Percentiles rank a stretch among this genome's conserved stretches.
These are phyloP conservation scores for Harpalus rufipes DNA, from an alignment of 2,888 invertebrate genomes.

Conservation along the genomic window DNA sequence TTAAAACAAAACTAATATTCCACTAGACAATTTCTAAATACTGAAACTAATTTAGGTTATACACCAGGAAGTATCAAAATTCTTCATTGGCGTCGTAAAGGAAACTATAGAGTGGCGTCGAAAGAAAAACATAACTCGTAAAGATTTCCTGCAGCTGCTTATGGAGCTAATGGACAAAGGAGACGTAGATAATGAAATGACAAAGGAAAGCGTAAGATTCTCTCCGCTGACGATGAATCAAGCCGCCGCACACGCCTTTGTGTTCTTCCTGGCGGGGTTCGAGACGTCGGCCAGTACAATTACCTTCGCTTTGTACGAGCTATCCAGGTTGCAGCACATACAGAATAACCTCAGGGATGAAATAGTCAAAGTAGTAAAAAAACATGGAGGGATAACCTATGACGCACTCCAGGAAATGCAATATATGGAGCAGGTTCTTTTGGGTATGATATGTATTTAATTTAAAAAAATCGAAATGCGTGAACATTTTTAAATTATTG, in stretches of 20 bases:
- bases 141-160: constrained; percentile 70
- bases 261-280: constrained; percentile 80
- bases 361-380: constrained; percentile 71
- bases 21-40: too few species aligned
- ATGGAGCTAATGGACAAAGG: constrained; percentile 59
- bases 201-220: constrained; percentile 38
- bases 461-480: not conserved
- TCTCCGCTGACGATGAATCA: constrained; percentile 38
- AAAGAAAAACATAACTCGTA: constrained; percentile 69
- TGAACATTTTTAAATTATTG: too few species aligned
- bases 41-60: constrained; percentile 46
- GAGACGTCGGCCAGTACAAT: constrained; percentile 80
- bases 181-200: constrained; percentile 46
- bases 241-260: constrained; percentile 77
- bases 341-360: constrained; percentile 75
- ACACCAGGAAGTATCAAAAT: constrained; percentile 70
- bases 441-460: constrained; percentile 52
- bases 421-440: constrained; percentile 74
- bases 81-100: constrained; percentile 72
- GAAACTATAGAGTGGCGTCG: constrained; percentile 72
- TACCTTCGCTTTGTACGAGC: constrained; percentile 78
- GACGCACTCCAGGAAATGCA: constrained; percentile 75
- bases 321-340: constrained; percentile 75
- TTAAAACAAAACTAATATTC: too few species aligned
- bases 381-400: constrained; percentile 73